phyloP scores from a whole-genome alignment of 2,113 vertebrate genomes.

The Seriola quinqueradiata region DNA sequence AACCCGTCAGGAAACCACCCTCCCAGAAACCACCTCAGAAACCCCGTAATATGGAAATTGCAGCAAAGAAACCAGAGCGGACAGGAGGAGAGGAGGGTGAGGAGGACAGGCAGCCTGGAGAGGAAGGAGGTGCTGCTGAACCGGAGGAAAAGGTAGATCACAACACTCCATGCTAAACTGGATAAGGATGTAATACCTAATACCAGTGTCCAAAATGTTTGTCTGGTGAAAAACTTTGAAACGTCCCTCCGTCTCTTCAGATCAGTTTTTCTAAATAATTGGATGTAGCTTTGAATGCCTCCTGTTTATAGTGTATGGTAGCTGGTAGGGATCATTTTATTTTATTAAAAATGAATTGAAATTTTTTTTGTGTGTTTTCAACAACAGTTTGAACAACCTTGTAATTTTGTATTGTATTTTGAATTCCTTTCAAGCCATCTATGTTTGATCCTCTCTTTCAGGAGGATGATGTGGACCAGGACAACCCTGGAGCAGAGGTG shows the following conservation, averaged over 20 bases:
- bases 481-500: slow-evolving; percentile 92
- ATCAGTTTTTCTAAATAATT: neutral
- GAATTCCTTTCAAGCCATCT: neutral
- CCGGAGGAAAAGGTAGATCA: slow-evolving; percentile 88
- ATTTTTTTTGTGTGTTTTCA: neutral
- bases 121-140: slow-evolving; percentile 79
- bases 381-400: neutral
- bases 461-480: slow-evolving; percentile 91
- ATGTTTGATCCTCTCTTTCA: slow-evolving; percentile 62
- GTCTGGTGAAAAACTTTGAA: neutral
- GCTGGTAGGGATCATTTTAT: neutral
- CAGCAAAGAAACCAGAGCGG: slow-evolving; percentile 67
- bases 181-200: neutral
- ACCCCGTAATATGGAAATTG: slow-evolving; percentile 44
- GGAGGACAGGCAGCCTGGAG: slow-evolving; percentile 64
- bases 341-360: too few species aligned
- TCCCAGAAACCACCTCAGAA: slow-evolving; percentile 83
- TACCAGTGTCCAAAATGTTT: neutral
- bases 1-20: slow-evolving; percentile 80
- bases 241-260: neutral
- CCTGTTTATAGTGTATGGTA: neutral
- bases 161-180: too few species aligned
- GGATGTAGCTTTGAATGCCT: neutral
- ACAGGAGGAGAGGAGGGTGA: slow-evolving; percentile 54
- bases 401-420: neutral